phyloP scores from a whole-genome alignment of 2,113 vertebrate species.

The Myotis lucifugus region DNA sequence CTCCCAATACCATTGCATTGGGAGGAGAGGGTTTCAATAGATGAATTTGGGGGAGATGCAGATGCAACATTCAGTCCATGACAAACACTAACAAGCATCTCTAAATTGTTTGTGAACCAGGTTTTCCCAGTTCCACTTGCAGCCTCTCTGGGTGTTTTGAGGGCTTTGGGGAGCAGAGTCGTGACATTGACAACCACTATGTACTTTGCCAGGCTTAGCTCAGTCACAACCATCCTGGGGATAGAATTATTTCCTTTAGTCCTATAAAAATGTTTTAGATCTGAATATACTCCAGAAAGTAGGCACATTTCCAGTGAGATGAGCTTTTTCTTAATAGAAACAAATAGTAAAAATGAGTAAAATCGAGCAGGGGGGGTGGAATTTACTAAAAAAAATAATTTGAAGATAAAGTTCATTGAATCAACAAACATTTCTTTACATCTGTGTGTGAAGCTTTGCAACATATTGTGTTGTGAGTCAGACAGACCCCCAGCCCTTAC shows the following conservation, averaged over 20 bases:
- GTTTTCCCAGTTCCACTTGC: not conserved
- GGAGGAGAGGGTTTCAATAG: not conserved
- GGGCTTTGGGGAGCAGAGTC: not conserved
- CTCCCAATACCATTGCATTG: not conserved
- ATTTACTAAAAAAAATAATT: not conserved
- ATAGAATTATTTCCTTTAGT: not conserved
- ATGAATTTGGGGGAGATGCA: not conserved
- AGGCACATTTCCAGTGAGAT: not conserved
- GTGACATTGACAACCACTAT: not conserved
- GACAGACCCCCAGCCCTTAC: not conserved
- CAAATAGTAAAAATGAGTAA: not conserved
- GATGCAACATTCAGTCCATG: not conserved
- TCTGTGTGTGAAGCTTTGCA: not conserved
- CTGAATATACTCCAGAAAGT: not conserved
- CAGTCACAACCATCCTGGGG: not conserved
- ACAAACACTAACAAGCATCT: not conserved
- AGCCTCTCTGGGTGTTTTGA: not conserved
- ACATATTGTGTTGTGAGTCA: not conserved
- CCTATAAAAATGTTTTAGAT: not conserved
- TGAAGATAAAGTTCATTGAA: constrained; percentile 34
- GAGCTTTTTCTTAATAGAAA: not conserved
- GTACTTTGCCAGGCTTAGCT: not conserved
- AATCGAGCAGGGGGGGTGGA: not conserved
- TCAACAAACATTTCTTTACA: constrained; percentile 21
- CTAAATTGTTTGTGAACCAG: not conserved